These are phyloP conservation scores for Nudaria mundana DNA, from an alignment of 2,888 invertebrate species.

Conservation along the genomic window DNA sequence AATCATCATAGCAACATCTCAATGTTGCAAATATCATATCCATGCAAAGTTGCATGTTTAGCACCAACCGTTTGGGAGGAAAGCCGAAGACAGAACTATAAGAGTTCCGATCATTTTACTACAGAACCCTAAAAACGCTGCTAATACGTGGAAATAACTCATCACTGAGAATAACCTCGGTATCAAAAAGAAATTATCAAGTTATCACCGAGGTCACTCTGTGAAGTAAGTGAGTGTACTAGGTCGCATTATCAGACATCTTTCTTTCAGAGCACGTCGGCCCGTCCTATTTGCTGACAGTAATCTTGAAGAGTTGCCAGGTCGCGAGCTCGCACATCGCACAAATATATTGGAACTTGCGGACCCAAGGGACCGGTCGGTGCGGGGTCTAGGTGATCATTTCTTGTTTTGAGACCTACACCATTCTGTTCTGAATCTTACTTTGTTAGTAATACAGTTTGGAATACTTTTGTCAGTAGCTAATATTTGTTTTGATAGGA, in stretches of 20 bases:
- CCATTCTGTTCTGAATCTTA: conserved; percentile 21
- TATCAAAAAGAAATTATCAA: conserved; percentile 19
- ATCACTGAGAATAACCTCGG: background rate
- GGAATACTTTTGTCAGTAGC: conserved; percentile 8
- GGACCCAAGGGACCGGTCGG: conserved; percentile 61
- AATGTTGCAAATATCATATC: too few species aligned
- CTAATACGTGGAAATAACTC: too few species aligned
- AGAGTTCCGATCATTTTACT: too few species aligned
- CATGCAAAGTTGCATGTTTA: too few species aligned
- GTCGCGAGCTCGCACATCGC: conserved; percentile 42
- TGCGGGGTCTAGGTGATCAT: conserved; percentile 48
- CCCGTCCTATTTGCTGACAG: conserved; percentile 65
- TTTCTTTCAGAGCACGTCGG: conserved; percentile 57
- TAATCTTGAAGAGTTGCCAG: conserved; percentile 66
- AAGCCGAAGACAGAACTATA: too few species aligned
- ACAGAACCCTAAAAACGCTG: too few species aligned
- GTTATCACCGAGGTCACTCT: conserved; percentile 15
- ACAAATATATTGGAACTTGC: conserved; percentile 64
- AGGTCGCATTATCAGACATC: conserved; percentile 51
- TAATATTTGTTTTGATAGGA: conserved; percentile 53
- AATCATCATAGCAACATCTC: too few species aligned
- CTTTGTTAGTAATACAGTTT: conserved; percentile 5
- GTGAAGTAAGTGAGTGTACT: conserved; percentile 37
- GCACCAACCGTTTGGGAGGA: too few species aligned
- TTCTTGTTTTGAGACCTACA: conserved; percentile 35